Percentiles rank a stretch among this genome's conserved stretches.
These are phyloP conservation scores for Seira sanloemensis DNA, from an alignment of 2,888 invertebrate species.

Conservation along the genomic window DNA sequence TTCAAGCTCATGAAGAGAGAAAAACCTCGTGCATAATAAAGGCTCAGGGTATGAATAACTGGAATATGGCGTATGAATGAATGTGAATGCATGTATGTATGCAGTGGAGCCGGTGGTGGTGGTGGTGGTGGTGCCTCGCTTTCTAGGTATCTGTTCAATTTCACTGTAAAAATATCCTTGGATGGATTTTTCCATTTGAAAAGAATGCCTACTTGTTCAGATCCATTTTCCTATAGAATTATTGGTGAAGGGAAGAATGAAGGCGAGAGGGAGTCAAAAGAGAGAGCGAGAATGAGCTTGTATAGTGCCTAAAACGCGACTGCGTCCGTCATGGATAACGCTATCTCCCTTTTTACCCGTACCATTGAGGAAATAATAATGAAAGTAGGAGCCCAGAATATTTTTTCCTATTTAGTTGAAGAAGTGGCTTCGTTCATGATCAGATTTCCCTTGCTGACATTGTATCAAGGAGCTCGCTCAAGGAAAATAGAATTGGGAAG, in stretches of 20 bases:
- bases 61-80: no score
- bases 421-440: background rate
- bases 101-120: background rate
- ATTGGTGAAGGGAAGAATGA: background rate
- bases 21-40: no score
- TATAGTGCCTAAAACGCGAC: constrained; percentile 14
- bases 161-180: background rate
- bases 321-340: constrained; percentile 2
- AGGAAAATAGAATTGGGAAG: background rate
- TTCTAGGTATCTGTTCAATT: background rate
- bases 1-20: no score
- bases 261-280: background rate
- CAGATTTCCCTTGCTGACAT: background rate
- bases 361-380: no score
- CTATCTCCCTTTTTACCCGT: constrained; percentile 6
- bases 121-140: background rate
- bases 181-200: no score
- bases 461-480: background rate
- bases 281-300: constrained; percentile 13
- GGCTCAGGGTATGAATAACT: no score
- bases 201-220: no score
- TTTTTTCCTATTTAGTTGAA: background rate
- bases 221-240: no score
- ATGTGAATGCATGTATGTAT: no score
- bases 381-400: no score